Evolutionary conservation across 1,140 invertebrate genomes (phyloP), one percentile per base, ranked within the genome.

Genomic region (Drosophila navojoa): DNA sequence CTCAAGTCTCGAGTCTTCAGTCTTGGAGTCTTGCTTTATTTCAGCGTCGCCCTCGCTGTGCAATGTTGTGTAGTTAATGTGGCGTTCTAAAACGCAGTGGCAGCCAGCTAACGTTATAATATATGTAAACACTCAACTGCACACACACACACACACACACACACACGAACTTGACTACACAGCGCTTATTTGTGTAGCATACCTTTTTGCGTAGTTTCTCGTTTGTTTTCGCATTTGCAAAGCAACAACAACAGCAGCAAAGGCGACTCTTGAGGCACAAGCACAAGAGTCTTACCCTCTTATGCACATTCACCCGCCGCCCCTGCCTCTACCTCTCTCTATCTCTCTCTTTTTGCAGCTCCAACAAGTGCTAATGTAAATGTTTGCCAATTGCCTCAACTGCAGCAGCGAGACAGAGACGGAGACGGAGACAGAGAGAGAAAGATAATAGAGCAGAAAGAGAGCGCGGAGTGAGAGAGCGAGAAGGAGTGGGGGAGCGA

Each of bases 171-270:
- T 47, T 47, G 27, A 59, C 19, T 45, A 67, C 63, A 73, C 63
- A 75, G 61, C 71, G 75, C 78, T 71, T 84, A 79, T 84, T 84
- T 84, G 80, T 84, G 60, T 79, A 73, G 81, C 66, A 80, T 79
- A 79, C 81, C 82, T 86, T 86, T 87, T 87, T 81, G 82, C 82
- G 82, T 79, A 87, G 76, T 76, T 87, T 73, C 71, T 81, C 76
- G 81, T 81, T 81, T 87, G 76, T 81, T 81, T 75, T 80, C 63
- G 44, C 81, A 86, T 86, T 71, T 71, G 60, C 69, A 15, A 49
- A 35, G 44, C 19, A 54, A 15, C 19, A 54, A 15, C 27, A 54
- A 22, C 15, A 47, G 50, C 22, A 40, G 45, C n/a, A 61, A 38
- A 61, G 22, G 44, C 44, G 22, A 29, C 22, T 45, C 42, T 47